Evolutionary conservation across 1,140 invertebrate genomes (phyloP).

Genomic region (Drosophila obscura): DNA sequence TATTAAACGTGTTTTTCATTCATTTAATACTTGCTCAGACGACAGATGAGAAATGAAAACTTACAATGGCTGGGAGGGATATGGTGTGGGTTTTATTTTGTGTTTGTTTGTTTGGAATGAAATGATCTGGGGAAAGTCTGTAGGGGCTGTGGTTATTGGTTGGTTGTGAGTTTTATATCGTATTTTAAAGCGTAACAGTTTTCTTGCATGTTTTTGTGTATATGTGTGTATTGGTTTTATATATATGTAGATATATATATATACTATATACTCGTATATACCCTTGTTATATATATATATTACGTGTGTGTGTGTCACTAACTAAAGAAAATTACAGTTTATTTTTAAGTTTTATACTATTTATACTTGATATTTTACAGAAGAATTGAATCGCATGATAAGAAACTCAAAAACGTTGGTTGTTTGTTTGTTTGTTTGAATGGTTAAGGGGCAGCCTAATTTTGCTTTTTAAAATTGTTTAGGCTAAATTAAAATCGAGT

Average conservation of each 20-base stretch:
- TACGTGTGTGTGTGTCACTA: slow-evolving; percentile 41
- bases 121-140: slow-evolving; percentile 26
- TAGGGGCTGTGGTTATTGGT: slow-evolving; percentile 24
- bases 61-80: slow-evolving; percentile 59
- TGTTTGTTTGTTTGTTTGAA: not conserved
- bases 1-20: slow-evolving; percentile 68
- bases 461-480: slow-evolving; percentile 54
- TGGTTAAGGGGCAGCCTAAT: slow-evolving; percentile 31
- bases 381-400: slow-evolving; percentile 60
- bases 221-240: slow-evolving; percentile 18
- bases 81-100: slow-evolving; percentile 13
- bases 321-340: slow-evolving; percentile 69
- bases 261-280: slow-evolving; percentile 12
- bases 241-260: slow-evolving; percentile 29
- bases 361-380: slow-evolving; percentile 68
- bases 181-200: slow-evolving; percentile 79
- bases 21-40: slow-evolving; percentile 75
- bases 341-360: slow-evolving; percentile 48
- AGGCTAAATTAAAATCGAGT: slow-evolving; percentile 56
- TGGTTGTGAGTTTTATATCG: slow-evolving; percentile 55
- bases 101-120: slow-evolving; percentile 28
- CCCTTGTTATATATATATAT: slow-evolving; percentile 24
- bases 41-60: slow-evolving; percentile 69
- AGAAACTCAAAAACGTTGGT: slow-evolving; percentile 38
- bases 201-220: slow-evolving; percentile 66